These are phyloP conservation scores for Zele albiditarsus DNA, from an alignment of 2,888 invertebrate species.

Conservation along the genomic window DNA sequence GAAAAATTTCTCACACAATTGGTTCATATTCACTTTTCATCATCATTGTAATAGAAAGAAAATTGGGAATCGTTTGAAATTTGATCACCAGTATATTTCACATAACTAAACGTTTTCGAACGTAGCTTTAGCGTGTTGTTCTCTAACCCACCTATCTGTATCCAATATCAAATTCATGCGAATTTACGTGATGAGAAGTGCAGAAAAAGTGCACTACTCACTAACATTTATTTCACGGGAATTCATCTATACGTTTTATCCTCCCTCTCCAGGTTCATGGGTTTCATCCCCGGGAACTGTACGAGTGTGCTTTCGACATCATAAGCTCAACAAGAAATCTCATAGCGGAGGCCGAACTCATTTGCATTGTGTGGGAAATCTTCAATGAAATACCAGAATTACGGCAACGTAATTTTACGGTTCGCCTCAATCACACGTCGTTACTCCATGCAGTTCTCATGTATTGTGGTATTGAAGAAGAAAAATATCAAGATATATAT, in stretches of 20 bases:
- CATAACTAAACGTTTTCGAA: no score
- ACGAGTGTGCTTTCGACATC: conserved; percentile 95
- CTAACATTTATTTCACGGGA: not conserved
- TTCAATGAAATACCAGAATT: conserved; percentile 80
- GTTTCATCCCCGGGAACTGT: conserved; percentile 90
- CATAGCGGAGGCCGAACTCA: conserved; percentile 89
- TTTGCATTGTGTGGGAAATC: conserved; percentile 85
- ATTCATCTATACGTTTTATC: conserved; percentile 28
- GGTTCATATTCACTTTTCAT: no score
- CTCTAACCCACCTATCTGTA: no score
- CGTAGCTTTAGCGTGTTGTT: no score
- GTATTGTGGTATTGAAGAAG: conserved; percentile 85
- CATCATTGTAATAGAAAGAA: no score
- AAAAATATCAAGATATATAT: conserved; percentile 77
- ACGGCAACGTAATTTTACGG: conserved; percentile 78
- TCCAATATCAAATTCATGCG: no score
- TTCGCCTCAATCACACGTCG: conserved; percentile 87
- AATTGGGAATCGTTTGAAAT: no score
- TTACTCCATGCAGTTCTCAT: conserved; percentile 84
- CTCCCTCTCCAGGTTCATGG: conserved; percentile 74
- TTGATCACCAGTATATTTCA: no score
- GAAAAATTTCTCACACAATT: no score
- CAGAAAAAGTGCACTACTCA: no score
- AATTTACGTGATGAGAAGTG: no score
- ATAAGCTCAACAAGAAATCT: conserved; percentile 84